Evolutionary conservation across 2,113 vertebrate genomes (phyloP), one percentile per base, ranked within the genome.

Genomic region (Pristiophorus japonicus): DNA sequence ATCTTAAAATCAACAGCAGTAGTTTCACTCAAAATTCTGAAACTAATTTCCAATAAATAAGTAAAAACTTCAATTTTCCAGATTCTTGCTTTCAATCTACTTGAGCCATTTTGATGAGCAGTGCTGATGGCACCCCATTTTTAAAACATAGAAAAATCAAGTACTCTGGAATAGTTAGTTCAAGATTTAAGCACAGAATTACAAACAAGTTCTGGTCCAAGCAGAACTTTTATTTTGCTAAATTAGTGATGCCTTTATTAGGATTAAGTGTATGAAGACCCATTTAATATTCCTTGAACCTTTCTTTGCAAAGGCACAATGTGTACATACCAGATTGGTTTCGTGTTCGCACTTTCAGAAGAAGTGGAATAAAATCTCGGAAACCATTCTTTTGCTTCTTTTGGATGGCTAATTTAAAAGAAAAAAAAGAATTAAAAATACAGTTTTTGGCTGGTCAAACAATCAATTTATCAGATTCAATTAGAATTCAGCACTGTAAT

Each of bases 311-410:
- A 94, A 1, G 18, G 10, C 42, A 51, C 27, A 34, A 94, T 73
- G 42, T 47, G 34, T 94, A 85, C 95, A 85, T 75, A 95, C 95
- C 95, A 85, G 95, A 95, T 63, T 85, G 51, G 51, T 67, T 95
- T n/a, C n/a, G 95, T 42, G 95, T n/a, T 84, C n/a, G 95, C 65
- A 88, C 78, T 88, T 95, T 85, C 78, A 95, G 78, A 65, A 95
- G 7, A 63, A 95, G 38, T 66, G 95, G 95, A 75, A 95, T 95
- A 66, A 95, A 95, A 87, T 95, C 95, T 88, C 51, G 78, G 78
- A 95, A 95, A 30, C 95, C 95, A 66, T 95, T 95, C 75, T 95
- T 95, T 65, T 95, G 95, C 18, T 65, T 84, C 95, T 95, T 95
- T 47, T 62, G 47, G 73, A 67, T 18, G 59, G 95, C 78, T 88